Percentiles rank a stretch among this genome's conserved stretches.
Conservation (phyloP, 92 coral and sea anemone species). For the Siderastrea siderea region DNA sequence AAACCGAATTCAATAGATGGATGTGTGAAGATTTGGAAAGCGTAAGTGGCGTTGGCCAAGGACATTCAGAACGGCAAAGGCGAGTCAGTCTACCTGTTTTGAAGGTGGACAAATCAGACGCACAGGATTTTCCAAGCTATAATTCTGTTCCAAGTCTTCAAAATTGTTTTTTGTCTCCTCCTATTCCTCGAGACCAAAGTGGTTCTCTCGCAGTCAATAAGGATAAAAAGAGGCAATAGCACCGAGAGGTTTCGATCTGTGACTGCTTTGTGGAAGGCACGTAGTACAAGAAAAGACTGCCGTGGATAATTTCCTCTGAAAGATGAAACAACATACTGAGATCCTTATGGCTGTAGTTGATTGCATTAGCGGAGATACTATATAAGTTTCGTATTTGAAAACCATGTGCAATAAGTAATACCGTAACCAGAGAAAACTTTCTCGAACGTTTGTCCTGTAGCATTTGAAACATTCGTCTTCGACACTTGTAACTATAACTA, state of each 20-base stretch:
- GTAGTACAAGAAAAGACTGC: too few species aligned
- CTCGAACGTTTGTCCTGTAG: too few species aligned
- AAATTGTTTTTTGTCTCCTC: not conserved
- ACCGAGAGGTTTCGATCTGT: not conserved
- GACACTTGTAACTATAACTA: too few species aligned
- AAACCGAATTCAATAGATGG: constrained; percentile 24
- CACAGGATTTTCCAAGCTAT: constrained; percentile 2
- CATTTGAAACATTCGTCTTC: too few species aligned
- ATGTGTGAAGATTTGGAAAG: not conserved
- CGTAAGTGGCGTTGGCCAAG: not conserved
- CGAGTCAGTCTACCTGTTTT: constrained; percentile 27
- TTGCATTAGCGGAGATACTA: too few species aligned
- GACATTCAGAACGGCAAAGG: not conserved
- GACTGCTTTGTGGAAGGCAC: too few species aligned
- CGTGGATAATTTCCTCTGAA: too few species aligned
- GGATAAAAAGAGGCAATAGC: not conserved
- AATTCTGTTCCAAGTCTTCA: not conserved
- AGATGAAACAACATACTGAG: too few species aligned
- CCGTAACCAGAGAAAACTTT: too few species aligned
- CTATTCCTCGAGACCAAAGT: constrained; percentile 8
- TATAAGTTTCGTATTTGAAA: too few species aligned
- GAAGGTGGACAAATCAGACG: constrained; percentile 23
- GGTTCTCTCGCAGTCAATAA: constrained; percentile 1
- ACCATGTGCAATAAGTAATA: too few species aligned
- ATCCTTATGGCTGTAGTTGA: too few species aligned